Base-by-base conservation (phyloP, 2,113 vertebrate species). In the Tupaia tana region DNA sequence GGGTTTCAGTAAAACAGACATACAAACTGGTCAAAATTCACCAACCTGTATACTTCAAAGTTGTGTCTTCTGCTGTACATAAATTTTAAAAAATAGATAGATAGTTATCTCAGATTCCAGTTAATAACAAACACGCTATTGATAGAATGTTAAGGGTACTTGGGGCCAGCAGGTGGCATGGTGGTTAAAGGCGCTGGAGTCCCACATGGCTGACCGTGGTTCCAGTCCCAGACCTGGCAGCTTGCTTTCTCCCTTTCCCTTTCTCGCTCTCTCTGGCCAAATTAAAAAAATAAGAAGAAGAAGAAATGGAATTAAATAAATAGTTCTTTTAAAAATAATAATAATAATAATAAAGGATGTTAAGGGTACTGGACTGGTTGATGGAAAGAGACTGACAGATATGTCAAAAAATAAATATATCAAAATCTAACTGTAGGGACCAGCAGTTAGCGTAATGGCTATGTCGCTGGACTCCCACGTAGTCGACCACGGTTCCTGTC, bases 61-160 rank as follows among this genome's bases (percentile, higher is more conserved):
- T 12, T 90, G 13, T 74, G 14, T 8, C 34, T 31, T 94, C 83
- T 9, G 29, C 54, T 67, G 19, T 15, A 86, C 2, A 7, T 16
- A 86, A 63, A 69, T 58, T 93, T 75, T 78, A 64, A 74, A 85
- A 93, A 93, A 61, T 24, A 95, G 43, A 43, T 43, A 43, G 43
- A 43, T 43, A 43, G 43, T 43, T 43, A 43, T 43, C 43, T 43
- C 43, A 34, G 24, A 84, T 24, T 71, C 63, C 84, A 92, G 25
- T 29, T 86, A 87, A 82, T 24, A 43, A 75, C 20, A 95, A 92
- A 34, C 71, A 92, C 52, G n/a, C 25, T 43, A 12, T 43, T 43
- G 43, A 43, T 43, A 43, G 58, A 70, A 9, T 83, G 29, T 93
- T 73, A 56, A 70, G 24, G 75, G 11, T 89, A 31, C 80, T n/a